Evolutionary conservation across 2,797 vertebrate species (phyloP).

Genomic region (Danio jaintianensis): DNA sequence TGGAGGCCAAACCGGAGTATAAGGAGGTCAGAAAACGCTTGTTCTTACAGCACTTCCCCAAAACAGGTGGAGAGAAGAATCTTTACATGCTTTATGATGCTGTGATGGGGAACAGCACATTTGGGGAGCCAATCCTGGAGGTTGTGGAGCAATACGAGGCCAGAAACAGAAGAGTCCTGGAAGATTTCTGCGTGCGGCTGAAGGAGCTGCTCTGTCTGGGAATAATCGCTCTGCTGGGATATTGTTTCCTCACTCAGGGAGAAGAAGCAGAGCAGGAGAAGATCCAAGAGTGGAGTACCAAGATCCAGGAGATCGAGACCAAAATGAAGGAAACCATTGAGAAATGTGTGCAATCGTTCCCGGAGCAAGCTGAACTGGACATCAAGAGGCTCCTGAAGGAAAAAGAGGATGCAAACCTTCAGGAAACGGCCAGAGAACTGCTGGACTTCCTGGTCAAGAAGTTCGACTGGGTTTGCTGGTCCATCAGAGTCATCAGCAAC

Average conservation of each 20-base stretch:
- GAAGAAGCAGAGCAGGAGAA: slow-evolving; percentile 74
- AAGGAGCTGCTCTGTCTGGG: slow-evolving; percentile 83
- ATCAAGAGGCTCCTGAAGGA: slow-evolving; percentile 72
- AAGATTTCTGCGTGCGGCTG: slow-evolving; percentile 81
- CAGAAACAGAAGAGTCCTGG: slow-evolving; percentile 76
- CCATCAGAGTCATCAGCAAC: slow-evolving; percentile 77
- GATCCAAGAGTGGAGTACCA: slow-evolving; percentile 75
- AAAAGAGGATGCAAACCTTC: slow-evolving; percentile 63
- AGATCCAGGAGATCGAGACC: slow-evolving; percentile 75
- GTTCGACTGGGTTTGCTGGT: slow-evolving; percentile 83
- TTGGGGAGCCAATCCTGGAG: slow-evolving; percentile 76
- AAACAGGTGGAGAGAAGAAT: slow-evolving; percentile 80
- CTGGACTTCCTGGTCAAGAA: slow-evolving; percentile 76
- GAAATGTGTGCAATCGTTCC: slow-evolving; percentile 73
- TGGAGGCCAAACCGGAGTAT: slow-evolving; percentile 79
- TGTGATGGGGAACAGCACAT: slow-evolving; percentile 76
- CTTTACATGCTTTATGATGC: slow-evolving; percentile 76
- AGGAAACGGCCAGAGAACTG: slow-evolving; percentile 67
- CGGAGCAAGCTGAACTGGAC: slow-evolving; percentile 76
- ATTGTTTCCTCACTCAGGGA: slow-evolving; percentile 73
- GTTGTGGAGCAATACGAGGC: slow-evolving; percentile 76
- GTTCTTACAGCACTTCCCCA: slow-evolving; percentile 79
- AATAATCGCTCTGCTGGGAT: slow-evolving; percentile 78
- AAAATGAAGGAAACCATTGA: slow-evolving; percentile 77
- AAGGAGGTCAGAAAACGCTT: slow-evolving; percentile 74